Evolutionary conservation across 37 sponge, comb jelly and placozoan genomes (phyloP), one percentile per base, ranked within the genome.

Genomic region (Axinella damicornis): DNA sequence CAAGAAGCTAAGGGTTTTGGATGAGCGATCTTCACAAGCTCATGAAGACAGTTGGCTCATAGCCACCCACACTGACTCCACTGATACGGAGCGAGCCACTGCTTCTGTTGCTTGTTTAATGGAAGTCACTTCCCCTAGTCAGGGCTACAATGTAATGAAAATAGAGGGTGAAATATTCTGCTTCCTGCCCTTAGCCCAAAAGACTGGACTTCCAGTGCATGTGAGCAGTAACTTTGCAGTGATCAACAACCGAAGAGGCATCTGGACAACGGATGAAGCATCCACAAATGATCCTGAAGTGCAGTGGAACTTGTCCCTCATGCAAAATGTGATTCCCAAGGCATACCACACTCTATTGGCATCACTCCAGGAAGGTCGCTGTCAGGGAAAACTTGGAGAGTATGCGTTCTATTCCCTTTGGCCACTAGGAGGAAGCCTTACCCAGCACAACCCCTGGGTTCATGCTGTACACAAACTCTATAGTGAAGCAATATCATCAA

Each of bases 181-280:
- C 52, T 88, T 74, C 55, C 70, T 84, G 12, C 89, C 88, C 46
- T 36, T 88, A 5, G 61, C 81, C 28, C 41, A 56, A 16, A 33
- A 63, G 30, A 85, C 93, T 36, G 93, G 93, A 35, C 46, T 92
- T 16, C 93, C 93, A 9, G 90, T 92, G 9, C 93, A 92, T 67
- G 76, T 92, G 19, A 89, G 80, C 69, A 63, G 80, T 36, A 85
- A 83, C 61, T 88, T 92, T 92, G 85, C 93, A 30, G 93, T 92
- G 15, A 56, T 65, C 2, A 82, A 60, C 25, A 84, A 92, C 64
- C 73, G 93, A 24, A 70, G 93, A 72, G 92, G 90, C 54, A 79
- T 92, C n/a, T 92, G 89, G 89, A 81, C 81, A 22, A 40, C 85
- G 22, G 67, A 70, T 38, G 61, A 68, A 39, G 35, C 55, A 5